Evolutionary conservation across 2,888 invertebrate species (phyloP).

Genomic region (Yponomeuta malinellus): DNA sequence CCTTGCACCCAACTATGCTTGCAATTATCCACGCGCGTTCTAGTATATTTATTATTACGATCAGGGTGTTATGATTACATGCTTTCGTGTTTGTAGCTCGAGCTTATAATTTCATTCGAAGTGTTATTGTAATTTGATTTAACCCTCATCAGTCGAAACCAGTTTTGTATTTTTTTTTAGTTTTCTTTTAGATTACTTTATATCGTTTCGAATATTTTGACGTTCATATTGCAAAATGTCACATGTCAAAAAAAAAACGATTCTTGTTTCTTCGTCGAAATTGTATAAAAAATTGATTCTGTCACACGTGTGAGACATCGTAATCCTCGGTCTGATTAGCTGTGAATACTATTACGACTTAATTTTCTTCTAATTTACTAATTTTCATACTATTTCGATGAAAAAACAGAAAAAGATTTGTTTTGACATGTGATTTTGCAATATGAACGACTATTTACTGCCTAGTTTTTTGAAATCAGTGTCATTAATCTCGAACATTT

Average conservation of each 20-base stretch:
- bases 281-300: too few relatives aligned
- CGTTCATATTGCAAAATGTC: too few relatives aligned
- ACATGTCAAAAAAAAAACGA: too few relatives aligned
- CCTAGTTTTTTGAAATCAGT: neutral
- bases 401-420: too few relatives aligned
- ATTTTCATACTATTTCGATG: too few relatives aligned
- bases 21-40: slow-evolving; percentile 2
- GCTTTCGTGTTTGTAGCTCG: neutral
- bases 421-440: too few relatives aligned
- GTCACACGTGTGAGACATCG: too few relatives aligned
- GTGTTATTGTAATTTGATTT: neutral
- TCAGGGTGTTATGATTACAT: slow-evolving; percentile 3
- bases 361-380: too few relatives aligned
- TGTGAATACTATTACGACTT: too few relatives aligned
- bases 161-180: neutral
- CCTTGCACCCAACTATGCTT: neutral
- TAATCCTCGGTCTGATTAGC: too few relatives aligned
- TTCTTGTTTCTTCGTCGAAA: too few relatives aligned
- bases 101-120: neutral
- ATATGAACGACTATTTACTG: neutral
- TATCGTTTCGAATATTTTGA: neutral
- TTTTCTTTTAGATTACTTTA: neutral
- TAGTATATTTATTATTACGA: slow-evolving; percentile 1
- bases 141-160: too few relatives aligned
- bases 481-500: neutral